phyloP scores from a whole-genome alignment of 2,113 vertebrate genomes.

The Cranoglanis bouderius region DNA sequence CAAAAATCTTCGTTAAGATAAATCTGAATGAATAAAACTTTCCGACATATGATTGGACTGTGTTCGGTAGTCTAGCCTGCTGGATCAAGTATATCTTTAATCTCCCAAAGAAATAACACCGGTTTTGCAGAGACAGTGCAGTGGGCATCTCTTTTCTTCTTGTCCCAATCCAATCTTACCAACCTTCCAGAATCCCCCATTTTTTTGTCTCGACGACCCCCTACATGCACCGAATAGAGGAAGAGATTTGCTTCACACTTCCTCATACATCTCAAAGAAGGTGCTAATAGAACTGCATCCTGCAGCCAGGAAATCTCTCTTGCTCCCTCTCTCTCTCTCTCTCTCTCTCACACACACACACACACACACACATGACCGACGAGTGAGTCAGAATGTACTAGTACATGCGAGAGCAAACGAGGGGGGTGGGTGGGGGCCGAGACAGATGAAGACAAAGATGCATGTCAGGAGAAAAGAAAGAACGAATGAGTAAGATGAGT shows the following conservation, averaged over 20 bases:
- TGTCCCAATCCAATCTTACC: not conserved
- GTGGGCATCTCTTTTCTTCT: conserved; percentile 15
- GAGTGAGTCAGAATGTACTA: conserved; percentile 62
- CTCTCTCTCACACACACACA: not conserved
- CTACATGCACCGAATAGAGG: conserved; percentile 82
- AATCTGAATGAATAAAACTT: not conserved
- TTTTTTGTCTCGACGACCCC: conserved; percentile 4
- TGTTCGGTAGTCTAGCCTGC: not conserved
- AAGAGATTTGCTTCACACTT: conserved; percentile 91
- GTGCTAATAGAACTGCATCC: conserved; percentile 91
- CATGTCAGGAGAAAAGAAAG: not conserved
- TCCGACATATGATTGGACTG: not conserved
- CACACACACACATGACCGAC: not conserved
- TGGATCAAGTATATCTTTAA: not conserved
- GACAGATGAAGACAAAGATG: not conserved
- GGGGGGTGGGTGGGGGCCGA: not conserved
- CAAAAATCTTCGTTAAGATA: too few relatives aligned
- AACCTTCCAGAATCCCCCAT: not conserved
- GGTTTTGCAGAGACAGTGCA: not conserved
- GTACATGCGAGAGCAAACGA: conserved; percentile 67
- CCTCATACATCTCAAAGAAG: conserved; percentile 88
- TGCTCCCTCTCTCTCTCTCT: not conserved
- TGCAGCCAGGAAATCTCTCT: conserved; percentile 82
- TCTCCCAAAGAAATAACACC: not conserved
- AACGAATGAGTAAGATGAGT: not conserved